Percentiles rank a stretch among this genome's conserved stretches.
Evolutionary conservation across 2,113 vertebrate genomes (phyloP).

Genomic region (Jacana jacana): DNA sequence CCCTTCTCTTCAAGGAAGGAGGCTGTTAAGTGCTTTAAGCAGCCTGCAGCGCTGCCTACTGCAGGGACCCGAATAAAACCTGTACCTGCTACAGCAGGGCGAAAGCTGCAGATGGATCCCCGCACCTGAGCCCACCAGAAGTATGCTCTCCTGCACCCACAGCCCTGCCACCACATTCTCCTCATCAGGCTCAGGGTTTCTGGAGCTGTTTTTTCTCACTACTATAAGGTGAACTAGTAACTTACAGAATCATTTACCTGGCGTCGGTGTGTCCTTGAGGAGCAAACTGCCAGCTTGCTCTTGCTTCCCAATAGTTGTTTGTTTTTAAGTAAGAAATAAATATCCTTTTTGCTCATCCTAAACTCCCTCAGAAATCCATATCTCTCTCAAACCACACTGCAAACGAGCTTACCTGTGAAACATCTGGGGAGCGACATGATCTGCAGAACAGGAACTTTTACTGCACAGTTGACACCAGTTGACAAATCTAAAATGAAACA

Average conservation of each 20-base stretch:
- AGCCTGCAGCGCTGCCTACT: neutral
- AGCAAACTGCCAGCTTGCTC: neutral
- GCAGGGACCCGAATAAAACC: rapidly evolving
- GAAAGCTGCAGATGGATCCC: neutral
- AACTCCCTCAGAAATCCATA: neutral
- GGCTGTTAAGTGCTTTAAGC: neutral
- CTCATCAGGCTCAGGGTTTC: neutral
- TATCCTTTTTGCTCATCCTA: neutral
- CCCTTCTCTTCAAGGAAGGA: neutral
- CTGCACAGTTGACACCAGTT: neutral
- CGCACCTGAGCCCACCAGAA: neutral
- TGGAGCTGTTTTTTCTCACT: neutral
- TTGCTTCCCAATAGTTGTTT: neutral
- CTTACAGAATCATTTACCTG: neutral
- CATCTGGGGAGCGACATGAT: neutral
- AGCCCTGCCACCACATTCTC: neutral
- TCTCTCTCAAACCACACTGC: neutral
- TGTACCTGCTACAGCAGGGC: neutral
- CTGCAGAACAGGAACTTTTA: neutral
- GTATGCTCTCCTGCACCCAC: neutral
- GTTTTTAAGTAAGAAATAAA: neutral
- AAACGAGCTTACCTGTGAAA: neutral
- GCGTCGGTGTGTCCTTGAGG: neutral
- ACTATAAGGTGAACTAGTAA: neutral
- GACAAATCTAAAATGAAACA: neutral